A percentile compares a stretch with the other conserved stretches of the same genome.
phyloP scores from a whole-genome alignment of 2,113 vertebrate species.

The Regulus satrapa region DNA sequence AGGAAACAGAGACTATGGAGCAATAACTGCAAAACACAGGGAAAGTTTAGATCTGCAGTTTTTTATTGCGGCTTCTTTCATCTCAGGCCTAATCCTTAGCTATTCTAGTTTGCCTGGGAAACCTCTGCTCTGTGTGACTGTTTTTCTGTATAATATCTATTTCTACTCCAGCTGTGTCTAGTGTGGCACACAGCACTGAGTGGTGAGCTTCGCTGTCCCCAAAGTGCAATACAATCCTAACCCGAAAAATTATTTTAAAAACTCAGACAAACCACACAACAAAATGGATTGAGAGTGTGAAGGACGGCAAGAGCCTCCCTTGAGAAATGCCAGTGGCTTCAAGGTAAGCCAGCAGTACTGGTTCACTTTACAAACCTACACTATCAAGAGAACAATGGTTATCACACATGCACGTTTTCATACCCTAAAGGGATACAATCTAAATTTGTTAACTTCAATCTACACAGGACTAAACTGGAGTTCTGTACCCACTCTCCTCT shows the following conservation, averaged over 20 bases:
- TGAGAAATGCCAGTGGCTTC: background rate
- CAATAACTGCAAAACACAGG: background rate
- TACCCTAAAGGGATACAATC: background rate
- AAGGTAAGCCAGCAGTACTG: background rate
- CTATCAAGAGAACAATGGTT: background rate
- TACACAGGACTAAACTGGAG: background rate
- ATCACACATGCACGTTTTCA: background rate
- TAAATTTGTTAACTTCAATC: background rate
- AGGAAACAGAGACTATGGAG: background rate
- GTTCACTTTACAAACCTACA: background rate
- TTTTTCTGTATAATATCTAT: background rate
- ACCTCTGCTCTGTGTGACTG: background rate
- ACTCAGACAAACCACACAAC: background rate
- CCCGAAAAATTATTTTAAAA: background rate
- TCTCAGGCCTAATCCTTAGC: background rate
- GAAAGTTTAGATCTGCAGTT: background rate
- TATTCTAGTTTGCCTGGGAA: background rate
- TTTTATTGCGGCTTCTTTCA: background rate
- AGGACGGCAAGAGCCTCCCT: background rate
- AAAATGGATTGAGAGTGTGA: background rate
- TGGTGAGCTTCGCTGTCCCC: background rate
- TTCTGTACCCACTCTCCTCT: background rate
- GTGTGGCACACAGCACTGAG: background rate
- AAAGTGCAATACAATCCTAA: background rate
- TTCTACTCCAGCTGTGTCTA: background rate